Evolutionary conservation across 2,797 vertebrate species (phyloP).

Genomic region (Apogon talboti): DNA sequence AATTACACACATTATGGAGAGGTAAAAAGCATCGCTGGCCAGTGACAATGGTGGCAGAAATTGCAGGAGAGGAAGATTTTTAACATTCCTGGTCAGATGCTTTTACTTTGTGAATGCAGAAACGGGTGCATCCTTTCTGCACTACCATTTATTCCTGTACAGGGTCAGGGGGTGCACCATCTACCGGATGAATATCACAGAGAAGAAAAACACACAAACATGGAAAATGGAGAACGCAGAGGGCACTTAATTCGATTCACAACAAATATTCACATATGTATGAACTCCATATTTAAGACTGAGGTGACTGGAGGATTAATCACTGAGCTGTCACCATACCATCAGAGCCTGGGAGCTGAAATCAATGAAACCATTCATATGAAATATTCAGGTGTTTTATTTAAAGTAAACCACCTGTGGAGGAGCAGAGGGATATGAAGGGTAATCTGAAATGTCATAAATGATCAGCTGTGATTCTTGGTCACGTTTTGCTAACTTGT

Average conservation of each 20-base stretch:
- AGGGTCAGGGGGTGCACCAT: conserved; percentile 18
- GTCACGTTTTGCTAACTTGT: conserved; percentile 36
- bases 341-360: neutral
- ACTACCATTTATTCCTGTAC: neutral
- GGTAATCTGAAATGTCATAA: conserved; percentile 21
- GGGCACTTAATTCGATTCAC: conserved; percentile 7
- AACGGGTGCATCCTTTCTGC: neutral
- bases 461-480: conserved; percentile 24
- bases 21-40: conserved; percentile 29
- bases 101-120: conserved; percentile 12
- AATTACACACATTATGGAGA: conserved; percentile 61
- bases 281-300: conserved; percentile 23
- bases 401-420: too few relatives aligned
- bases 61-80: conserved; percentile 16
- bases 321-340: neutral
- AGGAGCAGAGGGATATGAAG: conserved; percentile 30
- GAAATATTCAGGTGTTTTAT: too few relatives aligned
- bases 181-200: conserved; percentile 14
- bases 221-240: conserved; percentile 5
- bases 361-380: neutral
- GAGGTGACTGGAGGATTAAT: conserved; percentile 2
- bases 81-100: neutral
- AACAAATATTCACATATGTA: conserved; percentile 34
- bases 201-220: conserved; percentile 16
- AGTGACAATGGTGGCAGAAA: conserved; percentile 23